phyloP scores from a whole-genome alignment of 2,797 vertebrate genomes.

The Sebastes matsubarae region DNA sequence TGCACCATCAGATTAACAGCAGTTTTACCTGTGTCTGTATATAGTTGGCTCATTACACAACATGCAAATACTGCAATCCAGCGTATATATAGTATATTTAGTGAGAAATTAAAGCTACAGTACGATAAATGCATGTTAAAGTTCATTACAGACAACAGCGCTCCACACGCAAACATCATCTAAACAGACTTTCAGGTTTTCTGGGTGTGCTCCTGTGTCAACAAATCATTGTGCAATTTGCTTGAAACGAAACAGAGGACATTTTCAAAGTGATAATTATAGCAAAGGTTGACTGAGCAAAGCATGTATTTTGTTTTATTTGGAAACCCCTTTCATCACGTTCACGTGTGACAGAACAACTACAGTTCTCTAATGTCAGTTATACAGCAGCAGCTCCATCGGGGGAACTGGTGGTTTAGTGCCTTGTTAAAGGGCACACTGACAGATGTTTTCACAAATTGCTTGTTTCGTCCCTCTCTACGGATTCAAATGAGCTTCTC shows the following conservation, averaged over 20 bases:
- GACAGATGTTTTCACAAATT: background rate
- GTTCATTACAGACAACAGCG: background rate
- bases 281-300: constrained; percentile 5
- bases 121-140: background rate
- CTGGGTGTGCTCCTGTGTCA: constrained; percentile 18
- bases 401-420: background rate
- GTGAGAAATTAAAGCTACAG: background rate
- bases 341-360: background rate
- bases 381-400: background rate
- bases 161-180: background rate
- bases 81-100: background rate
- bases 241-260: constrained; percentile 17
- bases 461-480: background rate
- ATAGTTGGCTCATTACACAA: background rate
- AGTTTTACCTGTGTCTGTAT: background rate
- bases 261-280: constrained; percentile 33
- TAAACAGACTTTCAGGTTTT: background rate
- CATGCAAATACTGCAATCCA: background rate
- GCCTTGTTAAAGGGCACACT: background rate
- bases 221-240: constrained; percentile 19
- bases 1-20: background rate
- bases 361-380: background rate
- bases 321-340: background rate
- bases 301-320: background rate
- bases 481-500: background rate